Conservation (phyloP, 2,888 invertebrate species). For the Neoitamus cyanurus region DNA sequence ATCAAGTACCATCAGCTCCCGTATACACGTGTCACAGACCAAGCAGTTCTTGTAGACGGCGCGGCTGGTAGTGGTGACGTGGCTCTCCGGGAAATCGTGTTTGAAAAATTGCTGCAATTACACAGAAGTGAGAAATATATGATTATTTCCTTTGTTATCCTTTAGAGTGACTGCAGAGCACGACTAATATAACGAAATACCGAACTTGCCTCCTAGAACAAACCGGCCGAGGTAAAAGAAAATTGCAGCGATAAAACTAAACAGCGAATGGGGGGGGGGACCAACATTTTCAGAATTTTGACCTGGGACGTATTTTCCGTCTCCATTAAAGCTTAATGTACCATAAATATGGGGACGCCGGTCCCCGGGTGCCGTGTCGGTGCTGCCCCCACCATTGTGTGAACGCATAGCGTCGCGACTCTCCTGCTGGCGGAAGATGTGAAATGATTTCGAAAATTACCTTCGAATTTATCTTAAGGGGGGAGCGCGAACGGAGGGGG, state of each 20-base stretch:
- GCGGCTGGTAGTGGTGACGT: slow-evolving; percentile 64
- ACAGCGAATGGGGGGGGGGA: not conserved
- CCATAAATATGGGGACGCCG: not conserved
- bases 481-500: not conserved
- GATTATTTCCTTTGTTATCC: not conserved
- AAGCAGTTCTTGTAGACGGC: slow-evolving; percentile 66
- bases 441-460: slow-evolving; percentile 28
- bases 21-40: slow-evolving; percentile 67
- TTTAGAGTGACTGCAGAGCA: not conserved
- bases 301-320: slow-evolving; percentile 15
- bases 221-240: not conserved
- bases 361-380: not conserved
- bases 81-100: slow-evolving; percentile 66
- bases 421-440: not conserved
- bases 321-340: slow-evolving; percentile 37
- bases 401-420: not conserved
- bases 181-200: not conserved
- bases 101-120: slow-evolving; percentile 66
- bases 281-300: not conserved
- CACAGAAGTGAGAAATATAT: not conserved
- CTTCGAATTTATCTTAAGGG: not conserved
- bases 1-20: slow-evolving; percentile 68
- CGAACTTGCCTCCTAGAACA: not conserved
- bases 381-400: not conserved
- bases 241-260: slow-evolving; percentile 21